Percentiles rank a stretch among this genome's conserved stretches.
These are phyloP conservation scores for Mormyrus hasselquistii DNA, from an alignment of 2,797 vertebrate genomes.

Conservation along the genomic window DNA sequence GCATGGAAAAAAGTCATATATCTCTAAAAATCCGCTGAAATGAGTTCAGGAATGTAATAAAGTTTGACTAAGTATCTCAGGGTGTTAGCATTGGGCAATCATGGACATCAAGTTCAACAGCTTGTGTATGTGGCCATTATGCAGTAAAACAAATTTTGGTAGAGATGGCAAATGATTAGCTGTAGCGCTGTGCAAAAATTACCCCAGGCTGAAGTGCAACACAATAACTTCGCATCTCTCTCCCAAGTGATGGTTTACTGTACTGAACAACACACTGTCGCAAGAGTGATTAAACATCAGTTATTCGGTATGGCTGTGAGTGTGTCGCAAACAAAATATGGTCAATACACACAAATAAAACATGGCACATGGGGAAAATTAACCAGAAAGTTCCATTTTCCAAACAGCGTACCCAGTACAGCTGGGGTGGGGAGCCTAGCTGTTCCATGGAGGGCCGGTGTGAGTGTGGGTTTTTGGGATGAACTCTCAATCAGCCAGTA, in stretches of 20 bases:
- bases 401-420: neutral
- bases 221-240: neutral
- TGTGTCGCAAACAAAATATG: neutral
- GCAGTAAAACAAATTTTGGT: neutral
- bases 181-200: neutral
- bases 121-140: neutral
- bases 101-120: constrained; percentile 21
- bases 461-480: neutral
- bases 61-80: neutral
- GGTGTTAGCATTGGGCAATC: neutral
- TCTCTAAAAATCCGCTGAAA: neutral
- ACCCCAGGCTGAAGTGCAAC: neutral
- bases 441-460: neutral
- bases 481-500: neutral
- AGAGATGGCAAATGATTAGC: neutral
- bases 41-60: neutral
- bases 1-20: neutral
- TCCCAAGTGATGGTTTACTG: neutral
- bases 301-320: neutral
- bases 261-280: neutral
- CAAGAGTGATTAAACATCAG: neutral
- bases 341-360: neutral
- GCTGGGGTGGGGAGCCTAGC: neutral
- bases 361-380: neutral
- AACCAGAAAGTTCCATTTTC: neutral